A percentile compares a stretch with the other conserved stretches of the same genome.
Conservation (phyloP, 2,113 vertebrate genomes). For the Nothoprocta pentlandii region DNA sequence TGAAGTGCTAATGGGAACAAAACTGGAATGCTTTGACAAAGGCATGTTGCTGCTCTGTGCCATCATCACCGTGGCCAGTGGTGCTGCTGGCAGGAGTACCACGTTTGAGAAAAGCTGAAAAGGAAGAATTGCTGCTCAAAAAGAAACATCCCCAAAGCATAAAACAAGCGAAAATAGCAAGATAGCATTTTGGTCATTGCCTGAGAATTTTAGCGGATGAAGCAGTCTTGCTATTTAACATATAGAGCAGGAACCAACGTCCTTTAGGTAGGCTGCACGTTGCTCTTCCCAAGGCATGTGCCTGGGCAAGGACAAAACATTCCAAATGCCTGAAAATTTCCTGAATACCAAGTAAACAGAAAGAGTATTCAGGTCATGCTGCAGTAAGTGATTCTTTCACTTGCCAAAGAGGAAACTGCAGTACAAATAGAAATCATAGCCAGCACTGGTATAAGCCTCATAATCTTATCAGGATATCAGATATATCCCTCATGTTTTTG, state of each 20-base stretch:
- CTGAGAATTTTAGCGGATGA: not conserved
- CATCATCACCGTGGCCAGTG: not conserved
- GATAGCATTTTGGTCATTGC: not conserved
- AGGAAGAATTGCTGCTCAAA: not conserved
- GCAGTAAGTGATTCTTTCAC: not conserved
- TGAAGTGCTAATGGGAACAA: not conserved
- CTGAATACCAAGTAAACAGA: not conserved
- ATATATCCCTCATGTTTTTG: not conserved
- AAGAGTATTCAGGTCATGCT: not conserved
- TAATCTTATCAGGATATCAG: not conserved
- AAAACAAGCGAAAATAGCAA: not conserved
- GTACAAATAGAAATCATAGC: not conserved
- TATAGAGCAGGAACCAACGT: not conserved
- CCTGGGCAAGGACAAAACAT: not conserved
- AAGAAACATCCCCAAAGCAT: not conserved
- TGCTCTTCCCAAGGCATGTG: not conserved
- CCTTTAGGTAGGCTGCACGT: not conserved
- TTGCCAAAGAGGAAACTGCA: not conserved
- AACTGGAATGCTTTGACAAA: not conserved
- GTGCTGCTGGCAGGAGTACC: not conserved
- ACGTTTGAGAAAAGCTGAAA: not conserved
- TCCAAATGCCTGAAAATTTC: not conserved
- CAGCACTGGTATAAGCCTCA: not conserved
- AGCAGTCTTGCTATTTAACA: not conserved
- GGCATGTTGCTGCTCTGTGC: fast-evolving